Evolutionary conservation across 1,140 invertebrate species (phyloP).

Genomic region (Riptortus pedestris): DNA sequence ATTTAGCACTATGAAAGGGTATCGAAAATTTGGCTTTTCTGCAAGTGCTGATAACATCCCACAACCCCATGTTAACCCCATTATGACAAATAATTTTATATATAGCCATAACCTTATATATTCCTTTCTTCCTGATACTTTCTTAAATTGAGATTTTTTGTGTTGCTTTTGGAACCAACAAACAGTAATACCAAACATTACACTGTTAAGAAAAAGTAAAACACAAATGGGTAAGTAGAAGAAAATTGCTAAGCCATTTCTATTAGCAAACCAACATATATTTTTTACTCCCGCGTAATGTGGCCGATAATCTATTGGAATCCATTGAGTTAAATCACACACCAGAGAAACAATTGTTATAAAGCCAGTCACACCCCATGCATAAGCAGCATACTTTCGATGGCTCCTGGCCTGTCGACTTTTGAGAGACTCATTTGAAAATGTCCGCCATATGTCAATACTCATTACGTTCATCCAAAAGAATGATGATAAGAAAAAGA

Average conservation of each 20-base stretch:
- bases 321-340: conserved; percentile 8
- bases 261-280: conserved; percentile 37
- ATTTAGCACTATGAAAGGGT: conserved; percentile 41
- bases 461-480: conserved; percentile 27
- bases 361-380: conserved; percentile 12
- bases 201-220: conserved; percentile 36
- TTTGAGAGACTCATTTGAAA: conserved; percentile 35
- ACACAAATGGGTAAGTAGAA: conserved; percentile 39
- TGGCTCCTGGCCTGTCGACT: conserved; percentile 32
- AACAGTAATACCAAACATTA: conserved; percentile 38
- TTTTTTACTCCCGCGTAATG: conserved; percentile 34
- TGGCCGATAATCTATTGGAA: conserved; percentile 25
- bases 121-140: conserved; percentile 28
- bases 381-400: conserved; percentile 31
- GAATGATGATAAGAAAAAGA: conserved; percentile 16
- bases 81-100: conserved; percentile 41
- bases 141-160: conserved; percentile 23
- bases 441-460: conserved; percentile 21
- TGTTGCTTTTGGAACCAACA: conserved; percentile 32
- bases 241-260: conserved; percentile 35
- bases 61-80: conserved; percentile 43
- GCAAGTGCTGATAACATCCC: conserved; percentile 38
- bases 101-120: conserved; percentile 39
- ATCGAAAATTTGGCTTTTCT: conserved; percentile 33
- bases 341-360: not conserved